Conservation (phyloP, 2,888 invertebrate species). For the Rhogogaster chlorosoma region DNA sequence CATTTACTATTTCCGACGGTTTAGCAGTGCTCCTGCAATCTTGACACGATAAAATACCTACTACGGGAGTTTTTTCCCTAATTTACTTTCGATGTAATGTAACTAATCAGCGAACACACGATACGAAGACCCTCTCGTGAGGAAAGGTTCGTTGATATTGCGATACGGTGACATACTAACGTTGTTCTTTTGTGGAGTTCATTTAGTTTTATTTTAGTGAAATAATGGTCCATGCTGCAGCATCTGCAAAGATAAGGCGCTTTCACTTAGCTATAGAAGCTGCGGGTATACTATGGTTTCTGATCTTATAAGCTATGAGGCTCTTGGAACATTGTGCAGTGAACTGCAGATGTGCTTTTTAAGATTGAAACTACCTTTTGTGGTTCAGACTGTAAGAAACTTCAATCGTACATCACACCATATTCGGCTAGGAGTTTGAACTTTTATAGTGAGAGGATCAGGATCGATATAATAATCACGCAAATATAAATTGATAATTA, state of each 20-base stretch:
- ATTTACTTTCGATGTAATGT: slow-evolving; percentile 15
- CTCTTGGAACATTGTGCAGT: background rate
- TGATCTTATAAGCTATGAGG: background rate
- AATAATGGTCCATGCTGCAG: slow-evolving; percentile 35
- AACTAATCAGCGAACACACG: slow-evolving; percentile 10
- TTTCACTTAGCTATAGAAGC: slow-evolving; percentile 24
- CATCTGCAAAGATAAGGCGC: slow-evolving; percentile 15
- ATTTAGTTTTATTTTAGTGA: background rate
- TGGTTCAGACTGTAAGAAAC: background rate
- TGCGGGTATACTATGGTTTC: slow-evolving; percentile 7
- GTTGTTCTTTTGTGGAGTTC: slow-evolving; percentile 12
- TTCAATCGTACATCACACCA: background rate
- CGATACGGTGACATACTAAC: slow-evolving; percentile 13
- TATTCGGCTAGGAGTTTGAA: background rate
- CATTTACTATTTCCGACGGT: background rate
- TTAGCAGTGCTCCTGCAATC: background rate
- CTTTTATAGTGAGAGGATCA: background rate
- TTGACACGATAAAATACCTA: background rate
- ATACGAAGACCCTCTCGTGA: background rate
- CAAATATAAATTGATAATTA: background rate
- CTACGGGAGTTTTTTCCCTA: background rate
- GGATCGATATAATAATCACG: background rate
- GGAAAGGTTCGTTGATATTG: slow-evolving; percentile 10
- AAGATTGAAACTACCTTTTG: background rate
- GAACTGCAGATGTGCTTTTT: background rate